Evolutionary conservation across 2,113 vertebrate species (phyloP), one percentile per base, ranked within the genome.

Genomic region (Chelonoidis abingdonii): DNA sequence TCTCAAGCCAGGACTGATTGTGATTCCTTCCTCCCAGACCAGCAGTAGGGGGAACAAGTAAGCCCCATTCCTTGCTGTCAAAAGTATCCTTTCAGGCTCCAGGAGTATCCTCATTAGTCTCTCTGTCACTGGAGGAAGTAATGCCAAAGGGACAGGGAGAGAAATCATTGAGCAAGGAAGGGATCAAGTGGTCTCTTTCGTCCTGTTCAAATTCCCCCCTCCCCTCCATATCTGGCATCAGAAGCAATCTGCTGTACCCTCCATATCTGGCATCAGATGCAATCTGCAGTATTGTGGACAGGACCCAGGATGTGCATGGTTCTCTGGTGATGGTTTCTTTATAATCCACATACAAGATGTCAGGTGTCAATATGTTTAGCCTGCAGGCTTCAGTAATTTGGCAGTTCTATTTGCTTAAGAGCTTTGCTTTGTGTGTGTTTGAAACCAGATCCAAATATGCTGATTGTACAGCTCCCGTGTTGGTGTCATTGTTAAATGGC

Each of bases 301-400:
- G 6, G 8, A 44, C 14, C 35, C 2, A 85, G 62, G 0, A 0
- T 79, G 75, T 12, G 19, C 1, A 0, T 41, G 50, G n/a, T 16
- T 82, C 10, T 83, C 44, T 29, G n/a, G 84, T 91, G 52, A 5
- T 38, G 90, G 44, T 75, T 89, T 83, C 80, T 78, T 65, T 49
- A 29, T 83, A 50, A 81, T 3, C 57, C 9, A 2, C 19, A 83
- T 54, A 44, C 6, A 35, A 80, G 5, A 38, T 85, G 88, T 3
- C 56, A 59, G 47, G n/a, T 22, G 31, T 24, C 27, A n/a, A 13
- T 81, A 35, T 22, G 3, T 75, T 80, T 81, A 80, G 17, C 47
- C 92, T 62, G 2, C 25, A 57, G 16, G 13, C 19, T 38, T 4
- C 47, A 54, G 21, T 62, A 27, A 21, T 14, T 90, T 56, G 62